Base-by-base conservation (phyloP, 1,140 invertebrate species). In the Nautilus pompilius region DNA sequence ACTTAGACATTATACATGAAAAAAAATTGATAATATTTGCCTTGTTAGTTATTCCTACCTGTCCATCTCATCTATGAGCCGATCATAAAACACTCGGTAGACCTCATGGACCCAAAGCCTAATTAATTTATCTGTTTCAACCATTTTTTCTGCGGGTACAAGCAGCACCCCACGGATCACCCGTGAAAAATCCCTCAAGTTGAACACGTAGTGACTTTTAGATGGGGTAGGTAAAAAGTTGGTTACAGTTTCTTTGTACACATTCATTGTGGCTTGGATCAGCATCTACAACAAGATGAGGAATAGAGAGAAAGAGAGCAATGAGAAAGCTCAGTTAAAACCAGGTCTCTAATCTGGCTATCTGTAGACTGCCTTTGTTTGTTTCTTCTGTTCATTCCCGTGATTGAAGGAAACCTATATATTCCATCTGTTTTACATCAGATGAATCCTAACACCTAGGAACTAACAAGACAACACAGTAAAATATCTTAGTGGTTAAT, bases 161-260 rank as follows among this genome's bases (percentile, higher is more conserved):
- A 84, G 66, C 6, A 84, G 66, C 17, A 83, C 76, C 41, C 82
- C 82, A 22, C 75, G 76, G 34, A 84, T 90, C 5, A 84, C 82
- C 59, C 82, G 76, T 4, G 81, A 69, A 70, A 83, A 84, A 65
- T 84, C 82, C 67, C 82, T 71, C 66, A 84, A 62, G 65, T 84
- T 84, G 68, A 84, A 84, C 26, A 84, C 75, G 62, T 84, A 84
- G 70, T 84, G 82, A 63, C 77, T 80, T 67, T 84, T 84, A 24
- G 77, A 58, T 2, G 82, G 82, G 5, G 82, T 84, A 22, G 82
- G 82, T 15, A 84, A 69, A 71, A 84, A 84, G 36, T 74, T 76
- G 8, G 60, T 62, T 10, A 83, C 75, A 13, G 81, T 75, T 45
- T 79, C 73, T 63, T 83, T 81, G 67, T 84, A 84, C 3, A 84